A percentile compares a stretch with the other conserved stretches of the same genome.
Evolutionary conservation across 2,888 invertebrate species (phyloP).

Genomic region (Cryptus armator): DNA sequence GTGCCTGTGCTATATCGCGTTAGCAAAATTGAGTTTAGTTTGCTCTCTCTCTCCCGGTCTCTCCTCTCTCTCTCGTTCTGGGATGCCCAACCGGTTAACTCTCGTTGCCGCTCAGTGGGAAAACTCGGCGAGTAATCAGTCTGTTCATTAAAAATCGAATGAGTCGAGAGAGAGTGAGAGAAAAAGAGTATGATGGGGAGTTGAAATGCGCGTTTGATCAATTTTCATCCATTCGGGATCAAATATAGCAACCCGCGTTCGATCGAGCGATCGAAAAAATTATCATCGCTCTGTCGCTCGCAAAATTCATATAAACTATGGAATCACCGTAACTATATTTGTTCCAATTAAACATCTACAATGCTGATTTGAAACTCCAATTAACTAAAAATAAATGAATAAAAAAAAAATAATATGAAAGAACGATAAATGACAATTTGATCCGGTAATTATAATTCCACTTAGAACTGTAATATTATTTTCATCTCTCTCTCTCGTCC

Average conservation of each 20-base stretch:
- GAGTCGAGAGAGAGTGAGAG: neutral
- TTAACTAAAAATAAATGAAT: neutral
- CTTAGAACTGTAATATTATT: neutral
- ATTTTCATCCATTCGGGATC: constrained; percentile 27
- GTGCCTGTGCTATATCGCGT: constrained; percentile 56
- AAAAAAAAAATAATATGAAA: neutral
- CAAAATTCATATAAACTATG: neutral
- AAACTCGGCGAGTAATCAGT: constrained; percentile 58
- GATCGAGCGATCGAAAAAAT: constrained; percentile 27
- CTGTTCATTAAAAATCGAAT: constrained; percentile 59
- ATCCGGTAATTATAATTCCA: constrained; percentile 3
- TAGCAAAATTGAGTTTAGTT: constrained; percentile 68
- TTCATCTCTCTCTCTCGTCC: neutral
- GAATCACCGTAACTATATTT: neutral
- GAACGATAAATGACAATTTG: neutral
- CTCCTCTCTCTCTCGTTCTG: constrained; percentile 3
- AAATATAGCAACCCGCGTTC: neutral
- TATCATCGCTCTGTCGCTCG: constrained; percentile 10
- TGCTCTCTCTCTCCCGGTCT: constrained; percentile 30
- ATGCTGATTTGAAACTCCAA: neutral
- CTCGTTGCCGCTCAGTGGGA: neutral
- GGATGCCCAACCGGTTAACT: constrained; percentile 3
- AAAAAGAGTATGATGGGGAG: neutral
- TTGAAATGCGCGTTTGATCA: constrained; percentile 40
- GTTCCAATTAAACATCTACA: constrained; percentile 18